These are phyloP conservation scores for Ectropis crepuscularia DNA, from an alignment of 2,888 invertebrate genomes.

Conservation along the genomic window DNA sequence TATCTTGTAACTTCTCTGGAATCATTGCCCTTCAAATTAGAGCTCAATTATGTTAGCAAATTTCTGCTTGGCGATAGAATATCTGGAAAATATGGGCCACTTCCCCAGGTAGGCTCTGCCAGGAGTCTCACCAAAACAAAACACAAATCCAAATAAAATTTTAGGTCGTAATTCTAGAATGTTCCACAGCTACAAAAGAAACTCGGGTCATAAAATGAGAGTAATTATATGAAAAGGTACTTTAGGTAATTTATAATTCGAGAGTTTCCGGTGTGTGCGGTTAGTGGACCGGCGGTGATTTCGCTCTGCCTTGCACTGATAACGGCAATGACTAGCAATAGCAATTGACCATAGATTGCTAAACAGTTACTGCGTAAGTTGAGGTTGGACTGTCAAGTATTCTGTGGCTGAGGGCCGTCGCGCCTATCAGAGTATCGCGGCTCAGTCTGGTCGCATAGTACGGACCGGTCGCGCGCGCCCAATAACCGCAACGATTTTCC, in stretches of 20 bases:
- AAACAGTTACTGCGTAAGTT: conserved; percentile 28
- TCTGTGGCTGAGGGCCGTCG: conserved; percentile 15
- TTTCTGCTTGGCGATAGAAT: no score
- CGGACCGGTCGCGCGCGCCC: conserved; percentile 42
- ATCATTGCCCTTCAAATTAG: no score
- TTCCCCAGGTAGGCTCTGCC: no score
- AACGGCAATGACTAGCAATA: conserved; percentile 56
- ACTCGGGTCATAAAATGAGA: conserved; percentile 7
- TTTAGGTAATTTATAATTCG: conserved; percentile 10
- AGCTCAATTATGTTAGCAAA: no score
- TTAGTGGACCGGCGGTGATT: conserved; percentile 53
- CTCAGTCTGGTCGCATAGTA: conserved; percentile 55
- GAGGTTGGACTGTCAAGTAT: conserved; percentile 31
- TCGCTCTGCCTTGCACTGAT: conserved; percentile 72
- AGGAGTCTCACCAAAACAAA: no score
- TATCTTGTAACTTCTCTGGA: no score
- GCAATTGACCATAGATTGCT: conserved; percentile 18
- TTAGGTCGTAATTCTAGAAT: background rate
- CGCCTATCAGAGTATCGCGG: conserved; percentile 36
- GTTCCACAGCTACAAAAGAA: background rate
- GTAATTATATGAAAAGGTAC: background rate
- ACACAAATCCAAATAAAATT: background rate
- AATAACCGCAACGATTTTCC: conserved; percentile 59
- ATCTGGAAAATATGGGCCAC: no score
- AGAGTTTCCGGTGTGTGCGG: conserved; percentile 27